Evolutionary conservation across 2,797 vertebrate genomes (phyloP).

Genomic region (Adrianichthys oophorus): DNA sequence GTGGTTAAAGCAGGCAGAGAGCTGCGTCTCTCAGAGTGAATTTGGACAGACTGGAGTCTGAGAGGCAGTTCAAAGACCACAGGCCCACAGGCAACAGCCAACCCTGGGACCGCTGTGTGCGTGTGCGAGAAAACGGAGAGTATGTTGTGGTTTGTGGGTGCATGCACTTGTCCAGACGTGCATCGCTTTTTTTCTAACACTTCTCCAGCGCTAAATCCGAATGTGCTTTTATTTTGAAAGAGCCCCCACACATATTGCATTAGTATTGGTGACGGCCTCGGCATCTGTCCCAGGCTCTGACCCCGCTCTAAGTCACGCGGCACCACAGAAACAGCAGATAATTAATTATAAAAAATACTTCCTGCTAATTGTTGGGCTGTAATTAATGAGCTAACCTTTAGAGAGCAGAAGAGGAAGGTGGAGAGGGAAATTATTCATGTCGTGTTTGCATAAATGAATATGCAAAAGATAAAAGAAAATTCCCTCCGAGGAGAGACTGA

Average conservation of each 20-base stretch:
- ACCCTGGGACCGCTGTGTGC: slow-evolving; percentile 51
- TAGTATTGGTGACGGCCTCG: slow-evolving; percentile 35
- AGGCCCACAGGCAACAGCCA: slow-evolving; percentile 77
- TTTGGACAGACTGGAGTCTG: slow-evolving; percentile 76
- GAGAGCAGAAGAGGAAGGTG: slow-evolving; percentile 73
- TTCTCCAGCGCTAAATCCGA: slow-evolving; percentile 27
- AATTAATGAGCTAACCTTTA: slow-evolving; percentile 85
- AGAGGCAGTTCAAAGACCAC: slow-evolving; percentile 77
- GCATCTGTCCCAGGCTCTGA: slow-evolving; percentile 60
- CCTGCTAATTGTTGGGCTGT: slow-evolving; percentile 79
- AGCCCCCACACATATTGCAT: slow-evolving; percentile 37
- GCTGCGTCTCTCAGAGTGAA: slow-evolving; percentile 72
- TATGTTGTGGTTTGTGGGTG: slow-evolving; percentile 26
- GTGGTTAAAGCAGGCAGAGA: slow-evolving; percentile 67
- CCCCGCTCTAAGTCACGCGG: slow-evolving; percentile 62
- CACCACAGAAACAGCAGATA: slow-evolving; percentile 56
- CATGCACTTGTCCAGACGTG: slow-evolving; percentile 48
- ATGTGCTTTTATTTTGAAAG: slow-evolving; percentile 63
- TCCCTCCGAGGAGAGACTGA: slow-evolving; percentile 70
- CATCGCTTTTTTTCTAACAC: slow-evolving; percentile 45
- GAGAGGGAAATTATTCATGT: slow-evolving; percentile 74
- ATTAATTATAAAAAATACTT: slow-evolving; percentile 77
- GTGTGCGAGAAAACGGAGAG: slow-evolving; percentile 22
- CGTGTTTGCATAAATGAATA: slow-evolving; percentile 78
- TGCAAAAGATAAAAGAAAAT: slow-evolving; percentile 72